Percentiles rank a stretch among this genome's conserved stretches.
phyloP scores from a whole-genome alignment of 2,888 invertebrate species.

The Oscheius sp. region DNA sequence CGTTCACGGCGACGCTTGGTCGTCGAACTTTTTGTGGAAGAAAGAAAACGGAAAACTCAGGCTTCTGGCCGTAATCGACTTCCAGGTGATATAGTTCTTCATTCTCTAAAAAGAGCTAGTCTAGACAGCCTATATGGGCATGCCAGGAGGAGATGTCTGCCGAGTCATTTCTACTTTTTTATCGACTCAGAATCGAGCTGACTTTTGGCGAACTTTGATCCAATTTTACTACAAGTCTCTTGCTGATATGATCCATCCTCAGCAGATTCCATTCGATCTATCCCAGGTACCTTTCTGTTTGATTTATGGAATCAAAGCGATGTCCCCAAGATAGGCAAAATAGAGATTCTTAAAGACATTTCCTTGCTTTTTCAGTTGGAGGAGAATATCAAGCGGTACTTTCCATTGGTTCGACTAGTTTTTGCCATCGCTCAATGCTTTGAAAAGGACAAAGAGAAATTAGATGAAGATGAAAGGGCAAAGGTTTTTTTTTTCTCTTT shows the following conservation, averaged over 20 bases:
- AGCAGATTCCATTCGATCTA: slow-evolving; percentile 36
- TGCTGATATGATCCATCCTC: background rate
- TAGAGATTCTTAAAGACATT: too few species aligned
- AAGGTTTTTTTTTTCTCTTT: background rate
- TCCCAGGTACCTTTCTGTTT: too few species aligned
- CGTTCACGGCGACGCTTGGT: slow-evolving; percentile 49
- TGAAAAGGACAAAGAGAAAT: slow-evolving; percentile 20
- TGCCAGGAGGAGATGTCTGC: slow-evolving; percentile 42
- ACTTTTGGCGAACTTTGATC: slow-evolving; percentile 35
- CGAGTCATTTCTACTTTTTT: slow-evolving; percentile 39
- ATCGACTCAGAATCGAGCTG: slow-evolving; percentile 36
- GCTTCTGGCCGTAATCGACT: slow-evolving; percentile 16
- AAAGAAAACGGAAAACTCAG: background rate
- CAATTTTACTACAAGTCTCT: slow-evolving; percentile 37
- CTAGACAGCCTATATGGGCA: slow-evolving; percentile 30
- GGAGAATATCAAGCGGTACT: slow-evolving; percentile 16
- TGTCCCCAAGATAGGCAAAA: too few species aligned
- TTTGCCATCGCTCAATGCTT: slow-evolving; percentile 22
- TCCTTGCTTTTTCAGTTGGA: background rate
- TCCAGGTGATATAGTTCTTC: slow-evolving; percentile 8
- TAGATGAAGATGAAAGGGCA: background rate
- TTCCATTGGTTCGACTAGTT: slow-evolving; percentile 14
- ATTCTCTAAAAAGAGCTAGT: background rate
- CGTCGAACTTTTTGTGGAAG: slow-evolving; percentile 43
- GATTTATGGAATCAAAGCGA: too few species aligned